A percentile compares a stretch with the other conserved stretches of the same genome.
Conservation (phyloP, 2,888 invertebrate species). For the Phrixothrix hirtus region DNA sequence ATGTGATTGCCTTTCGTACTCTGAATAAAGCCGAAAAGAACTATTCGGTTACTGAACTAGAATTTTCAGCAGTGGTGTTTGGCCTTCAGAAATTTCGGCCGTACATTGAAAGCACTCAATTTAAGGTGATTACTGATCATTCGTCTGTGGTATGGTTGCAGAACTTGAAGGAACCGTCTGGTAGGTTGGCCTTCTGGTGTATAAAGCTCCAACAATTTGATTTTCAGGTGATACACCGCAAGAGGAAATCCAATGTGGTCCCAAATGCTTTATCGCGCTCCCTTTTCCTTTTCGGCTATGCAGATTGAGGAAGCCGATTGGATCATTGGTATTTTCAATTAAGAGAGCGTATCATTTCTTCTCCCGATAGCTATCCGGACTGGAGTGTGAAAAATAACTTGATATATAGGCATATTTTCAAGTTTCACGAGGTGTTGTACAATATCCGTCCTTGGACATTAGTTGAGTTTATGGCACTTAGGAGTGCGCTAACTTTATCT, state of each 20-base stretch:
- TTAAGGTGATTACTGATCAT: slow-evolving; percentile 39
- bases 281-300: no score
- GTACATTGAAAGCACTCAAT: slow-evolving; percentile 25
- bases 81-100: slow-evolving; percentile 18
- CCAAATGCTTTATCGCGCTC: slow-evolving; percentile 9
- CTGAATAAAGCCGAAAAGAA: slow-evolving; percentile 21
- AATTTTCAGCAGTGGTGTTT: slow-evolving; percentile 25
- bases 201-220: slow-evolving; percentile 18
- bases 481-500: no score
- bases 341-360: no score
- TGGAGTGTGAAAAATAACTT: no score
- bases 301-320: no score
- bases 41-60: slow-evolving; percentile 20
- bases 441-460: no score
- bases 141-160: slow-evolving; percentile 29
- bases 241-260: slow-evolving; percentile 19
- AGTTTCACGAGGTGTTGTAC: no score
- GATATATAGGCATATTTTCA: no score
- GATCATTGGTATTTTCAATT: not conserved
- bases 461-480: no score
- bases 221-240: slow-evolving; percentile 25
- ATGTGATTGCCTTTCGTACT: slow-evolving; percentile 17
- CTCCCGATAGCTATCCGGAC: no score
- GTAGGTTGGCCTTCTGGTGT: slow-evolving; percentile 35
- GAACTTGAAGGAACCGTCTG: slow-evolving; percentile 21